Evolutionary conservation across 30 jellyfish, hydroid and myxozoan genomes (phyloP).

Genomic region (Aurelia sp.): DNA sequence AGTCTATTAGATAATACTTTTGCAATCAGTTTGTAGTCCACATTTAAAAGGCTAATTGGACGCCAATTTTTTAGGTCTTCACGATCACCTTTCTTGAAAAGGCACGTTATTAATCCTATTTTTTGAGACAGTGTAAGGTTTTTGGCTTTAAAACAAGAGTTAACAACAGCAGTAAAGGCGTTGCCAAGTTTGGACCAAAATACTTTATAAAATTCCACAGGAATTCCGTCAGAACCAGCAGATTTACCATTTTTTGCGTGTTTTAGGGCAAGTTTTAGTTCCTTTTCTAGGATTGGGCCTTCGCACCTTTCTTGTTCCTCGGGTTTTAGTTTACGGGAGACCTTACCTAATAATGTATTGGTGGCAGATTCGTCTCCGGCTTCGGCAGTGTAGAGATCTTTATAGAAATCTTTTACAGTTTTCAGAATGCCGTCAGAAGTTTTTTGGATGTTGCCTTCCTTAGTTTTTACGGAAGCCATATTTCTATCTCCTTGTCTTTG

Average conservation of each 20-base stretch:
- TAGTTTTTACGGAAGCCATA: neutral
- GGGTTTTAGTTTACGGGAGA: neutral
- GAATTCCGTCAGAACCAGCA: conserved; percentile 34
- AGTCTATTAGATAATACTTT: conserved; percentile 48
- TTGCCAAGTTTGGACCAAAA: conserved; percentile 8
- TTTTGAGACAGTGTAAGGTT: neutral
- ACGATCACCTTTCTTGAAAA: conserved; percentile 27
- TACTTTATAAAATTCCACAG: conserved; percentile 7
- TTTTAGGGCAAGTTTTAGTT: conserved; percentile 8
- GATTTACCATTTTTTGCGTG: neutral
- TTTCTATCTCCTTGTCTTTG: neutral
- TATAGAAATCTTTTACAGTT: conserved; percentile 15
- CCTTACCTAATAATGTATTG: neutral
- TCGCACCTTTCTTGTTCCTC: conserved; percentile 6
- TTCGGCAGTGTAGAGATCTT: conserved; percentile 12
- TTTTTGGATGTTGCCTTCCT: neutral
- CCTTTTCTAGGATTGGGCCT: conserved; percentile 17
- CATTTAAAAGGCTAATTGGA: conserved; percentile 52
- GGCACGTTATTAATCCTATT: neutral
- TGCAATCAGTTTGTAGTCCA: conserved; percentile 33
- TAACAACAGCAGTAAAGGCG: neutral
- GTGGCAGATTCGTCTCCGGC: conserved; percentile 3
- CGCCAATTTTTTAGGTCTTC: conserved; percentile 37
- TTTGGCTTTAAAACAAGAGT: neutral
- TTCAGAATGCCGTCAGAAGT: conserved; percentile 3